Conservation (phyloP, 2,888 invertebrate genomes). For the Pilophorus perplexus region DNA sequence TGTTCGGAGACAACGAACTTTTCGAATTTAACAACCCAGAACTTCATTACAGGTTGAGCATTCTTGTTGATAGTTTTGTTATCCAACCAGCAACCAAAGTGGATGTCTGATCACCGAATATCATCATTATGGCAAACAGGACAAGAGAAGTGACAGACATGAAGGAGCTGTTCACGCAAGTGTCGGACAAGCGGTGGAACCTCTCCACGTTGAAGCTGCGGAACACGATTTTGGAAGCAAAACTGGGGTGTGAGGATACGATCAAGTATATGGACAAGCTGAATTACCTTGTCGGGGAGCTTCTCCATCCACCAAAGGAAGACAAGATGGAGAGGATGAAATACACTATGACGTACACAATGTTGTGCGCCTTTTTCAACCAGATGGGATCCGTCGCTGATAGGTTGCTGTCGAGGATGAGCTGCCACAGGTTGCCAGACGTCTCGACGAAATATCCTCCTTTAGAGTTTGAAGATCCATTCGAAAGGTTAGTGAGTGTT, state of each 20-base stretch:
- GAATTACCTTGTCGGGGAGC: slow-evolving; percentile 27
- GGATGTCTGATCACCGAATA: too few species aligned
- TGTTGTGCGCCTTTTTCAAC: slow-evolving; percentile 31
- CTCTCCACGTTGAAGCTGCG: slow-evolving; percentile 20
- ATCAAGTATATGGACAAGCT: slow-evolving; percentile 26
- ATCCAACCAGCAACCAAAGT: too few species aligned
- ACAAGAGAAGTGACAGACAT: slow-evolving; percentile 32
- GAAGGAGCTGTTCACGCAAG: slow-evolving; percentile 8
- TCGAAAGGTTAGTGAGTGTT: too few species aligned
- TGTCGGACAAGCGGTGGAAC: slow-evolving; percentile 34
- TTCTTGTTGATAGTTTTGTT: too few species aligned
- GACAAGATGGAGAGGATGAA: slow-evolving; percentile 36
- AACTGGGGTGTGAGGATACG: slow-evolving; percentile 17
- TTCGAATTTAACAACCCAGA: slow-evolving; percentile 37
- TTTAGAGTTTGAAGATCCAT: slow-evolving; percentile 29
- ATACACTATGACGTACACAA: slow-evolving; percentile 31
- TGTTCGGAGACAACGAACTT: slow-evolving; percentile 35
- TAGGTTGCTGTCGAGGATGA: slow-evolving; percentile 17
- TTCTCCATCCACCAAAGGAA: slow-evolving; percentile 30
- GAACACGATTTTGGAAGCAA: slow-evolving; percentile 22
- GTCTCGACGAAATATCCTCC: slow-evolving; percentile 32
- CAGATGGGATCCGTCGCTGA: slow-evolving; percentile 34
- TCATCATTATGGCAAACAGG: neutral
- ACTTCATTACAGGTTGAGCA: slow-evolving; percentile 25
- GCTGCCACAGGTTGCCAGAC: slow-evolving; percentile 1